Evolutionary conservation across 2,888 invertebrate genomes (phyloP).

Genomic region (Bellardia pandia): DNA sequence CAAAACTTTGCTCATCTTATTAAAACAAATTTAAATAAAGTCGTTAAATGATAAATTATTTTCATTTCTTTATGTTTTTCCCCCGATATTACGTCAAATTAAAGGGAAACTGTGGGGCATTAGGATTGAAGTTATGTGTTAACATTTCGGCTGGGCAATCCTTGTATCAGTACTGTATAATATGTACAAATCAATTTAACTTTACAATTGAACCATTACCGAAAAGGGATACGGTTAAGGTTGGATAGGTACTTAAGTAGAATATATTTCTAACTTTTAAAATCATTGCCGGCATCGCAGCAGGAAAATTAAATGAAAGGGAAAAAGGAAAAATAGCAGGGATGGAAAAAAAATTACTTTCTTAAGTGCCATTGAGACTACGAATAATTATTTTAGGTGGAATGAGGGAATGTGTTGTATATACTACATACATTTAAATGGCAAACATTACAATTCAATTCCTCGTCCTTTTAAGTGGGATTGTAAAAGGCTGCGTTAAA

Average conservation of each 20-base stretch:
- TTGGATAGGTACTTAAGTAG: slow-evolving; percentile 15
- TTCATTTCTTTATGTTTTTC: neutral
- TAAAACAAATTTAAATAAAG: neutral
- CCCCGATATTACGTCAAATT: neutral
- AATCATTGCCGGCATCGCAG: neutral
- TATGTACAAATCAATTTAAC: slow-evolving; percentile 52
- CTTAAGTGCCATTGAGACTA: slow-evolving; percentile 12
- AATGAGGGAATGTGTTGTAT: neutral
- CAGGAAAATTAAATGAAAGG: neutral
- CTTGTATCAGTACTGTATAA: slow-evolving; percentile 28
- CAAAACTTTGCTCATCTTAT: neutral
- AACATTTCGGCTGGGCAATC: slow-evolving; percentile 24
- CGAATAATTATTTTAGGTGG: slow-evolving; percentile 16
- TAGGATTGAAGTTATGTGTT: neutral
- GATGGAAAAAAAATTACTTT: neutral
- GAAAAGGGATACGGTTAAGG: neutral
- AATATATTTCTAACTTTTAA: slow-evolving; percentile 15
- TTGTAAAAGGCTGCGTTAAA: slow-evolving; percentile 37
- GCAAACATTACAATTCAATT: slow-evolving; percentile 11
- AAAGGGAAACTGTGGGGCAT: neutral
- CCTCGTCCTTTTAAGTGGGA: slow-evolving; percentile 31
- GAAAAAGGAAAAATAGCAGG: slow-evolving; percentile 1
- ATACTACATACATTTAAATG: neutral
- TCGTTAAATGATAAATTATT: neutral
- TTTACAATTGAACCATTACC: slow-evolving; percentile 58